These are phyloP conservation scores for Chionomys nivalis DNA, from an alignment of 2,113 vertebrate species.

Conservation along the genomic window DNA sequence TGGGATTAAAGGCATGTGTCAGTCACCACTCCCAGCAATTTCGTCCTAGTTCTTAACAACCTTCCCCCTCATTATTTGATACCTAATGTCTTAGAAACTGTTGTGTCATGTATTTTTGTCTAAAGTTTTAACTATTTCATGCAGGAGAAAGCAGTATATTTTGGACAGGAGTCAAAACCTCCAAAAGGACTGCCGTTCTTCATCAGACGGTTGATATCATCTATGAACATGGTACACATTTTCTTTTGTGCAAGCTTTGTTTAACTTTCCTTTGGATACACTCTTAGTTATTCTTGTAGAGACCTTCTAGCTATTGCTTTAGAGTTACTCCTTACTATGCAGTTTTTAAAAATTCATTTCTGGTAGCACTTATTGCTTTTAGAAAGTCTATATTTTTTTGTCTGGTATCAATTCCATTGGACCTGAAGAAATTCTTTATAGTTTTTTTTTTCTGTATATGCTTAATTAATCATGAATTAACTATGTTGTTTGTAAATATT, in stretches of 20 bases:
- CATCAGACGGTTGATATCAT: neutral
- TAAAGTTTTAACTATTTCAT: neutral
- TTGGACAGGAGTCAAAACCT: neutral
- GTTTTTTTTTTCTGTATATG: neutral
- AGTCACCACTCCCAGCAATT: too few relatives aligned
- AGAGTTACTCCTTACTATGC: neutral
- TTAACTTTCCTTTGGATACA: slow-evolving; percentile 16
- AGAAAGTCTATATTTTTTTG: neutral
- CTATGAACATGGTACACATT: neutral
- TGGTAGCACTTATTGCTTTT: neutral
- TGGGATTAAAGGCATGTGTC: too few relatives aligned
- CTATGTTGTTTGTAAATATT: neutral
- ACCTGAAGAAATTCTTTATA: neutral
- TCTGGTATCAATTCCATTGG: neutral
- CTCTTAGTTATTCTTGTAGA: neutral
- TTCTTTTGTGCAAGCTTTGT: neutral
- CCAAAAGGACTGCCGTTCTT: neutral
- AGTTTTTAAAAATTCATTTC: neutral
- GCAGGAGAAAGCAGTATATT: neutral
- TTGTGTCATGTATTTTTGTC: neutral
- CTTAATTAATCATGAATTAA: neutral
- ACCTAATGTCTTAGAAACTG: neutral
- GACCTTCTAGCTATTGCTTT: neutral
- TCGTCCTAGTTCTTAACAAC: neutral
- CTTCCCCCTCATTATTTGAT: neutral